Evolutionary conservation across 2,888 invertebrate genomes (phyloP).

Genomic region (Brenthis hecate): DNA sequence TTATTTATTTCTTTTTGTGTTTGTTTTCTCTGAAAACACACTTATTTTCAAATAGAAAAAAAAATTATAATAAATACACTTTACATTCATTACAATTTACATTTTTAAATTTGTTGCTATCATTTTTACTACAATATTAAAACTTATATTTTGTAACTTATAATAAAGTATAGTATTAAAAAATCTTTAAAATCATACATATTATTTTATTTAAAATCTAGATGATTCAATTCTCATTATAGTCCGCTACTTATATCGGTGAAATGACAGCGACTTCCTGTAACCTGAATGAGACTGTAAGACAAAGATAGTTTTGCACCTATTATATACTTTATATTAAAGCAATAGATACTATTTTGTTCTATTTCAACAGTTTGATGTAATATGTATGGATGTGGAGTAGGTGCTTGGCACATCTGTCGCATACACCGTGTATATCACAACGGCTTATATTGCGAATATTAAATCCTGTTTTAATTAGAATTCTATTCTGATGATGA

Average conservation of each 20-base stretch:
- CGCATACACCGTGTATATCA: slow-evolving; percentile 38
- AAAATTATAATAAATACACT: no score
- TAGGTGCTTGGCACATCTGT: slow-evolving; percentile 43
- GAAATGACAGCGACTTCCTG: slow-evolving; percentile 46
- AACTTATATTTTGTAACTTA: no score
- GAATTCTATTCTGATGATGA: neutral
- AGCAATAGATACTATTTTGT: slow-evolving; percentile 24
- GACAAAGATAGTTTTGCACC: slow-evolving; percentile 3
- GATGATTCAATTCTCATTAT: slow-evolving; percentile 28
- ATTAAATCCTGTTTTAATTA: slow-evolving; percentile 16
- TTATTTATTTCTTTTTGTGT: no score
- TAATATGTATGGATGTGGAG: slow-evolving; percentile 12
- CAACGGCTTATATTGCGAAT: slow-evolving; percentile 26
- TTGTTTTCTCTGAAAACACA: no score
- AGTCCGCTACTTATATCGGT: slow-evolving; percentile 29
- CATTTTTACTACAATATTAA: no score
- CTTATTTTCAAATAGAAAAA: no score
- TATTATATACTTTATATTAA: slow-evolving; percentile 9
- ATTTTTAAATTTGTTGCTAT: no score
- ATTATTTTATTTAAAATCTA: slow-evolving; percentile 15
- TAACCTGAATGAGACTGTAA: slow-evolving; percentile 35
- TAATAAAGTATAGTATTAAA: no score
- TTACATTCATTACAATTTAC: no score
- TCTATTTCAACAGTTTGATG: slow-evolving; percentile 1
- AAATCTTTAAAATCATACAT: neutral